Evolutionary conservation across 2,888 invertebrate genomes (phyloP).

Genomic region (Liopterus haemorrhoidalis): DNA sequence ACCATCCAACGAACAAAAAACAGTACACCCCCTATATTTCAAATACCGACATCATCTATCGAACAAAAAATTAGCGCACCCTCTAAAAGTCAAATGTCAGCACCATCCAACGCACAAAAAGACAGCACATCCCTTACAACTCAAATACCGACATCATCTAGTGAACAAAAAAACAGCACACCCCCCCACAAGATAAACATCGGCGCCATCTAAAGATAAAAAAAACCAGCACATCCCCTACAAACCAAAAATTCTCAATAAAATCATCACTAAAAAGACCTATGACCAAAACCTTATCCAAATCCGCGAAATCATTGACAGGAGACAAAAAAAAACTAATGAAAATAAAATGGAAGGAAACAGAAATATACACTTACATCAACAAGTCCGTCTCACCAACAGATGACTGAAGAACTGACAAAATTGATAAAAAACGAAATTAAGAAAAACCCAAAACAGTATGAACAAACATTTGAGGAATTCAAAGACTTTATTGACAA

Average conservation of each 20-base stretch:
- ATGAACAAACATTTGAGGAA: background rate
- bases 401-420: background rate
- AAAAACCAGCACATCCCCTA: too few relatives aligned
- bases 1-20: too few relatives aligned
- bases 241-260: background rate
- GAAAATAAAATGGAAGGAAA: background rate
- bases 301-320: too few relatives aligned
- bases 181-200: too few relatives aligned
- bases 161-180: background rate
- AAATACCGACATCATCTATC: background rate
- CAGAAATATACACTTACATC: background rate
- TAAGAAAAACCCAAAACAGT: background rate
- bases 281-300: background rate
- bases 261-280: background rate
- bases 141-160: background rate
- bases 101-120: background rate
- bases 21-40: too few relatives aligned
- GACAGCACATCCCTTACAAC: too few relatives aligned
- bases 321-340: background rate
- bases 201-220: too few relatives aligned
- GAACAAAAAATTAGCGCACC: background rate
- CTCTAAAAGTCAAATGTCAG: background rate
- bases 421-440: constrained; percentile 1
- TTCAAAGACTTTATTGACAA: constrained; percentile 11
- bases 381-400: too few relatives aligned